Evolutionary conservation across 2,113 vertebrate species (phyloP).

Genomic region (Ginglymostoma cirratum): DNA sequence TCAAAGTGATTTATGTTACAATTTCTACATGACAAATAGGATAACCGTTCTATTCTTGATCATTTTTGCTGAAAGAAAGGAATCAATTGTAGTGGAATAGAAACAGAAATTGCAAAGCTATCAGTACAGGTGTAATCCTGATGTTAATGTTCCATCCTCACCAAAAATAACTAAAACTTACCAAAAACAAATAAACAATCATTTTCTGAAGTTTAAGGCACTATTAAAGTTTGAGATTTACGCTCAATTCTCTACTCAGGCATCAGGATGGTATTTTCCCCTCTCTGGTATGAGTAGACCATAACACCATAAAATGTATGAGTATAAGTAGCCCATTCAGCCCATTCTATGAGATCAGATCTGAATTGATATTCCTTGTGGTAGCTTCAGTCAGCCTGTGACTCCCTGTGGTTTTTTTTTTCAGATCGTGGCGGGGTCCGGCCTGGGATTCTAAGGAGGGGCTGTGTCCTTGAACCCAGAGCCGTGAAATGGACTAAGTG

Average conservation of each 20-base stretch:
- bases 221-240: not conserved
- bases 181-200: not conserved
- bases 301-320: no score
- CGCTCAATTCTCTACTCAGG: not conserved
- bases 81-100: not conserved
- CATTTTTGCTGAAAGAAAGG: not conserved
- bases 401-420: no score
- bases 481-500: no score
- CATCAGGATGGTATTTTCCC: not conserved
- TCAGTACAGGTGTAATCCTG: not conserved
- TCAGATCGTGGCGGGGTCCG: no score
- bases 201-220: not conserved
- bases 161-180: not conserved
- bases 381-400: no score
- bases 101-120: not conserved
- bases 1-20: not conserved
- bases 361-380: no score
- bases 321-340: no score
- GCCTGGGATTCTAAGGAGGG: no score
- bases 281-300: no score
- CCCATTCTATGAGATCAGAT: no score
- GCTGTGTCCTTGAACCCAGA: no score
- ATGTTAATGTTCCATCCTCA: not conserved
- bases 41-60: not conserved
- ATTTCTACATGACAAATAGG: not conserved